Percentiles rank a stretch among this genome's conserved stretches.
Conservation (phyloP, 2,113 vertebrate genomes). For the Cyrtonyx montezumae region DNA sequence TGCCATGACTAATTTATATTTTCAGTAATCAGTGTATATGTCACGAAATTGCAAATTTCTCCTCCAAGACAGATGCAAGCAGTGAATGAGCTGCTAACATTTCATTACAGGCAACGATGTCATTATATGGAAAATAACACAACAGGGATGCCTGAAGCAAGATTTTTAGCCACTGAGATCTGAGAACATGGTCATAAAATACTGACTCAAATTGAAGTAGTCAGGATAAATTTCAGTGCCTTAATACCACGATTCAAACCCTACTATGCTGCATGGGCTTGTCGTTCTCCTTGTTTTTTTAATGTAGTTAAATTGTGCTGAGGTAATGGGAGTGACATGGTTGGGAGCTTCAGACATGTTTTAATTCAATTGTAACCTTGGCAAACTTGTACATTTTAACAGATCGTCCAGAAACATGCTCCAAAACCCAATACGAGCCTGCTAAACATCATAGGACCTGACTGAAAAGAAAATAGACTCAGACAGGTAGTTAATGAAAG, state of each 20-base stretch:
- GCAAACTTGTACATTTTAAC: slow-evolving; percentile 12
- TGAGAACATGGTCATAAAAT: slow-evolving; percentile 31
- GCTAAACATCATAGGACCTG: background rate
- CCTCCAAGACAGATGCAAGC: slow-evolving; percentile 27
- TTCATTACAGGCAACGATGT: slow-evolving; percentile 38
- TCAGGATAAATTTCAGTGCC: slow-evolving; percentile 4
- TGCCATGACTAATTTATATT: slow-evolving; percentile 54
- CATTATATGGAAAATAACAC: slow-evolving; percentile 42
- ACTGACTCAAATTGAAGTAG: slow-evolving; percentile 23
- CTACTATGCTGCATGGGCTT: background rate
- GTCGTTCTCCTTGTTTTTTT: background rate
- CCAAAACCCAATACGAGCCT: background rate
- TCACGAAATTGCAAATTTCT: slow-evolving; percentile 41
- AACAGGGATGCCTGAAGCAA: slow-evolving; percentile 39
- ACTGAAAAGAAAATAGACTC: background rate
- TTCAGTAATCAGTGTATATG: slow-evolving; percentile 13
- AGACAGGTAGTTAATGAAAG: background rate
- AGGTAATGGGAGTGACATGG: slow-evolving; percentile 35
- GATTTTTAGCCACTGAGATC: slow-evolving; percentile 44
- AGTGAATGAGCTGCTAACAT: slow-evolving; percentile 51
- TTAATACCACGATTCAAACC: background rate
- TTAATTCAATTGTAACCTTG: slow-evolving; percentile 33
- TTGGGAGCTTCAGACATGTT: slow-evolving; percentile 1
- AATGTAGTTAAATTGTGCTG: background rate
- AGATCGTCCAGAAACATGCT: background rate